These are phyloP conservation scores for Phrynocephalus guinanensis DNA, from an alignment of 2,797 vertebrate genomes.

Conservation along the genomic window DNA sequence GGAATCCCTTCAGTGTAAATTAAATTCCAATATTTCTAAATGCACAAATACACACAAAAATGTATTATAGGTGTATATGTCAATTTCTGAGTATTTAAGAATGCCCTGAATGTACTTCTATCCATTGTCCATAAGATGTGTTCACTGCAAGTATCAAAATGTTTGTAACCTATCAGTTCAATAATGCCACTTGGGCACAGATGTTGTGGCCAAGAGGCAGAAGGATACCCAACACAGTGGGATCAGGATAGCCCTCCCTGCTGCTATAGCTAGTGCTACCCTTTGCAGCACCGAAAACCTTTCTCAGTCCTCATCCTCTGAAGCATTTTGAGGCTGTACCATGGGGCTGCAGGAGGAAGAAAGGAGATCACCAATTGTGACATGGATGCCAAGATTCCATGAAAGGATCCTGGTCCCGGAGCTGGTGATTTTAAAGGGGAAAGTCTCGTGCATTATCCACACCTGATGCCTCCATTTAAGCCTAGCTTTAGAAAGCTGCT, in stretches of 20 bases:
- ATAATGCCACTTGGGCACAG: background rate
- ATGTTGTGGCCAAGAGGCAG: too few relatives aligned
- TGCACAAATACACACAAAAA: background rate
- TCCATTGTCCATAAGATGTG: too few relatives aligned
- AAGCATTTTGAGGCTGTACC: too few relatives aligned
- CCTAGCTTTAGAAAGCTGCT: slow-evolving; percentile 51
- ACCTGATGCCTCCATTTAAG: background rate
- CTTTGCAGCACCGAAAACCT: too few relatives aligned
- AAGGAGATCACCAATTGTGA: too few relatives aligned
- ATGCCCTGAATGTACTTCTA: background rate
- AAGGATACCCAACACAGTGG: too few relatives aligned
- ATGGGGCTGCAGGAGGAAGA: too few relatives aligned
- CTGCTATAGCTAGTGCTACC: too few relatives aligned
- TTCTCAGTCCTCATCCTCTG: too few relatives aligned
- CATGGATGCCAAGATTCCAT: too few relatives aligned
- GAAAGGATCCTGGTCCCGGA: too few relatives aligned
- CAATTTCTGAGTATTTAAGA: background rate
- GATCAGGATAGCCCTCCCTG: too few relatives aligned
- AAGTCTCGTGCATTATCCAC: slow-evolving; percentile 1
- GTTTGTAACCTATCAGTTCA: background rate
- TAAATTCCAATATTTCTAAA: background rate
- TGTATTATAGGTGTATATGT: background rate
- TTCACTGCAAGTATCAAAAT: background rate
- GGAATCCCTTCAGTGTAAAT: background rate
- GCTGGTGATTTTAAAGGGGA: slow-evolving; percentile 30